Base-by-base conservation (phyloP, 2,888 invertebrate species). In the Euzophera pinguis region DNA sequence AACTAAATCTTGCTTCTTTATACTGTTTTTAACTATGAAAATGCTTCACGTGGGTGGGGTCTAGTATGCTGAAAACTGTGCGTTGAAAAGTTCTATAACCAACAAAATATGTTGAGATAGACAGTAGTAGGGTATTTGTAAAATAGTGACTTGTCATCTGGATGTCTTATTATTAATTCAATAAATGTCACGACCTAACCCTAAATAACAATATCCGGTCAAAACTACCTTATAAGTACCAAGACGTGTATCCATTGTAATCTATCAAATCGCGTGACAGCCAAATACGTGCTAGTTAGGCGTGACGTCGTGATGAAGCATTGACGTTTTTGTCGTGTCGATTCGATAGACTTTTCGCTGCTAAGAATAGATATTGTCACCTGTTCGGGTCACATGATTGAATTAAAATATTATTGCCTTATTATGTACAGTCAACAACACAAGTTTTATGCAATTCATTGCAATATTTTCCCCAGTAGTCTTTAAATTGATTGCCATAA, bases 211-310 rank as follows among this genome's bases (percentile, higher is more conserved):
- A 14, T 32, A 16, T 29, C 29, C 27, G 13, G 1, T 13, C 27
- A 22, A 29, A 43, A 8, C 13, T 13, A 50, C 32, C 39, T 16
- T 16, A 41, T 50, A 17, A 34, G 12, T 17, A 43, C 37, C 12
- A 43, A 45, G 43, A 43, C 51, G 43, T 51, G 51, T 51, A 37
- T 42, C 51, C 43, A 51, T 51, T 51, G 51, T 51, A 35, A 27
- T 42, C 12, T 37, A 22, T 27, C 16, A 43, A 51, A 22, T 34
- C 13, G 51, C 51, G 51, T 51, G 51, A 51, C 50, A 8, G 42
- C 16, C 6, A 34, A 34, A 22, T 50, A 50, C 39, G 39, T 50
- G 39, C 38, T 39, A 10, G 51, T 32, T 32, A 34, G 22, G 35
- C 51, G 43, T 51, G 51, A 43, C 43, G 35, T 51, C 51, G 35